A percentile compares a stretch with the other conserved stretches of the same genome.
Evolutionary conservation across 1,140 invertebrate species (phyloP).

Genomic region (Heliconius himera): DNA sequence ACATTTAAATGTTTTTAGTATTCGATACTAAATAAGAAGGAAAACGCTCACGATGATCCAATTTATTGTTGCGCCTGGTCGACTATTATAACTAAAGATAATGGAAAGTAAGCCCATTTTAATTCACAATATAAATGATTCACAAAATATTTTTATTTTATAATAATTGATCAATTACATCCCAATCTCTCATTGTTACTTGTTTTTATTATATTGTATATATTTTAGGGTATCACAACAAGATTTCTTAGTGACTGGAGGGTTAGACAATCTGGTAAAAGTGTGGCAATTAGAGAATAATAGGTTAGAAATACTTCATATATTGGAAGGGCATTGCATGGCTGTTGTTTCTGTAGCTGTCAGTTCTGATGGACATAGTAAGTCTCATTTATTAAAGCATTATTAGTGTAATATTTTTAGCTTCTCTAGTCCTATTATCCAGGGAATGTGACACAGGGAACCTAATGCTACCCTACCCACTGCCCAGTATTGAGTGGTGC

Average conservation of each 20-base stretch:
- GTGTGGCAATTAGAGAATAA: conserved; percentile 90
- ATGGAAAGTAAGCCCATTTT: conserved; percentile 67
- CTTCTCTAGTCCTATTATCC: no score
- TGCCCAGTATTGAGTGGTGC: no score
- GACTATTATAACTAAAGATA: conserved; percentile 80
- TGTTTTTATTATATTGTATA: neutral
- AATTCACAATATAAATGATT: neutral
- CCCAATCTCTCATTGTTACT: neutral
- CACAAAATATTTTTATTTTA: neutral
- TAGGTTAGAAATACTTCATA: conserved; percentile 89
- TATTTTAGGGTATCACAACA: conserved; percentile 82
- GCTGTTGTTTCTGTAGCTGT: conserved; percentile 96
- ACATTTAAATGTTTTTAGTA: conserved; percentile 53
- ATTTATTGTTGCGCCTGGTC: conserved; percentile 96
- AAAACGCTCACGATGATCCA: conserved; percentile 95
- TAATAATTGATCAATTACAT: neutral
- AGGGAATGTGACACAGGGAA: no score
- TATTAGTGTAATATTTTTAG: no score
- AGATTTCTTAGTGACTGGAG: conserved; percentile 94
- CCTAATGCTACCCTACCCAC: no score
- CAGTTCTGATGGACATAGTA: conserved; percentile 93
- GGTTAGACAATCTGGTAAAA: conserved; percentile 95
- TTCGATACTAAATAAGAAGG: conserved; percentile 86
- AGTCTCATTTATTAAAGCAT: conserved; percentile 49
- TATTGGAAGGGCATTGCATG: conserved; percentile 93